Percentiles rank a stretch among this genome's conserved stretches.
Conservation (phyloP, 1,140 invertebrate genomes). For the Drosophila saltans region DNA sequence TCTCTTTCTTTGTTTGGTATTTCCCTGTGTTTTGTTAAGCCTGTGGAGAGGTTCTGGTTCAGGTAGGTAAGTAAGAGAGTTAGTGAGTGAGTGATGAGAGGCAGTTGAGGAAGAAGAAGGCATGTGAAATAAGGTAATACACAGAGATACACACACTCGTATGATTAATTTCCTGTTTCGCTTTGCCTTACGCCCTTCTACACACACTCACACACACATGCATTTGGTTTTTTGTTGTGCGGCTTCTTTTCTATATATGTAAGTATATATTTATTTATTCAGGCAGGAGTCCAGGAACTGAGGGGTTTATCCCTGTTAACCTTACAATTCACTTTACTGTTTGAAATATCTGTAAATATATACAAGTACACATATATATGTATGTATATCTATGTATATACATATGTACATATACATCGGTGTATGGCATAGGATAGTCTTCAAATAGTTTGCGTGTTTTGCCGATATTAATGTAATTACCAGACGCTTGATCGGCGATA, state of each 20-base stretch:
- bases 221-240: slow-evolving; percentile 48
- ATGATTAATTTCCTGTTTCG: slow-evolving; percentile 76
- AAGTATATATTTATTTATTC: background rate
- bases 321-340: slow-evolving; percentile 28
- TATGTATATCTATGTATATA: background rate
- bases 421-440: background rate
- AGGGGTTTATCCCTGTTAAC: slow-evolving; percentile 40
- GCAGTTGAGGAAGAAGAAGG: slow-evolving; percentile 30
- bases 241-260: slow-evolving; percentile 51
- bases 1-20: no score
- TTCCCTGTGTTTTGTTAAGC: background rate
- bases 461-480: slow-evolving; percentile 67
- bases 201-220: no score
- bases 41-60: background rate
- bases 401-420: slow-evolving; percentile 12
- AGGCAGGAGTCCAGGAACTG: slow-evolving; percentile 33
- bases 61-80: slow-evolving; percentile 22
- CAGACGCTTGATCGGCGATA: slow-evolving; percentile 59
- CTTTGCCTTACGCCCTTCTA: slow-evolving; percentile 19
- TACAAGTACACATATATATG: slow-evolving; percentile 10
- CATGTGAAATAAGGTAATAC: slow-evolving; percentile 15
- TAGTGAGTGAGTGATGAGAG: background rate
- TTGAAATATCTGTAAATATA: slow-evolving; percentile 1
- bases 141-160: slow-evolving; percentile 53
- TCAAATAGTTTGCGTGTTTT: slow-evolving; percentile 59